Percentiles rank a stretch among this genome's conserved stretches.
phyloP scores from a whole-genome alignment of 2,113 vertebrate species.

The Diphyllodes magnificus region DNA sequence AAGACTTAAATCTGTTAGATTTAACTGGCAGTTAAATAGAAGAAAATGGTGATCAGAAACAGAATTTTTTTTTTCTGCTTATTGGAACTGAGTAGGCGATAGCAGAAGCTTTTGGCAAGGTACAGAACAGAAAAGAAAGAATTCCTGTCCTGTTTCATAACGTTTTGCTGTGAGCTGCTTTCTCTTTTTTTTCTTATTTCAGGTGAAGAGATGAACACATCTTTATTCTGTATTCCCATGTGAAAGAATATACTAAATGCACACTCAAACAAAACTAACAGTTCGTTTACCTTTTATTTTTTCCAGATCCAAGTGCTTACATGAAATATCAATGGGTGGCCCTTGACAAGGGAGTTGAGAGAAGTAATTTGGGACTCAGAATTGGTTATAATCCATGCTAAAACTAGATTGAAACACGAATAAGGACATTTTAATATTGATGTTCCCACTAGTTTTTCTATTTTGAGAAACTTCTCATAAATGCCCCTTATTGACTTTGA shows the following conservation, averaged over 20 bases:
- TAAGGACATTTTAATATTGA: not conserved
- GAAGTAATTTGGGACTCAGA: not conserved
- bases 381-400: not conserved
- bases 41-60: not conserved
- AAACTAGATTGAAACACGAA: not conserved
- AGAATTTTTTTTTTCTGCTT: not conserved
- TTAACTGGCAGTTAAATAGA: not conserved
- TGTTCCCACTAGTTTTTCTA: not conserved
- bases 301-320: not conserved
- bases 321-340: not conserved
- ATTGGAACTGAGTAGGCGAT: not conserved
- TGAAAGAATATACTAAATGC: not conserved
- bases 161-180: not conserved
- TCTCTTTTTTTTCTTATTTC: not conserved
- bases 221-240: not conserved
- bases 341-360: not conserved
- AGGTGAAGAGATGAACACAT: not conserved
- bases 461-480: not conserved
- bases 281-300: not conserved
- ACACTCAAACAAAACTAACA: not conserved
- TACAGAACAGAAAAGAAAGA: not conserved
- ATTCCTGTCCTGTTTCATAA: not conserved
- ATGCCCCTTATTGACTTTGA: not conserved
- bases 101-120: not conserved
- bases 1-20: not conserved